Percentiles rank a stretch among this genome's conserved stretches.
Evolutionary conservation across 2,113 vertebrate genomes (phyloP).

Genomic region (Grammomys surdaster): DNA sequence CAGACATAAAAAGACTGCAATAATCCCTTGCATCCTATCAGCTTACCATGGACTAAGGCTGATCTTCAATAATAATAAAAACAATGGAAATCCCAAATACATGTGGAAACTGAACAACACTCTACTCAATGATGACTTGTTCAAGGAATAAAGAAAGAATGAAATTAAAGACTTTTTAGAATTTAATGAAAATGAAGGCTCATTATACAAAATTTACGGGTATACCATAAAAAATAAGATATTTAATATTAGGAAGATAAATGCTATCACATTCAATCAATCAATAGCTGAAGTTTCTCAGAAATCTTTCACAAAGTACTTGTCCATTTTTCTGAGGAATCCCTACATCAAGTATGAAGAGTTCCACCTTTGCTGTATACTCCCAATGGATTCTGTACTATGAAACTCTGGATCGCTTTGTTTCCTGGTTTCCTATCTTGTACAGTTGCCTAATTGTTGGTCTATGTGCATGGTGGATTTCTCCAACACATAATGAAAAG

Average conservation of each 20-base stretch:
- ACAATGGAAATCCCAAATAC: too few relatives aligned
- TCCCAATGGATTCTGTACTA: not conserved
- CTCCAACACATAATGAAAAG: not conserved
- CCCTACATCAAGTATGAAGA: constrained; percentile 33
- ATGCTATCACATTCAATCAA: not conserved
- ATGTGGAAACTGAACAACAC: too few relatives aligned
- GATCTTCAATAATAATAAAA: too few relatives aligned
- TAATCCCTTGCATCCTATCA: too few relatives aligned
- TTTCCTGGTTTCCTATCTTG: constrained; percentile 39
- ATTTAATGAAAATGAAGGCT: too few relatives aligned
- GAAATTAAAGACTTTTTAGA: too few relatives aligned
- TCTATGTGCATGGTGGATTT: not conserved
- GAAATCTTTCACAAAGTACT: constrained; percentile 41
- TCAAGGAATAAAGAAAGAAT: too few relatives aligned
- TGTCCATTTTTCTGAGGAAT: constrained; percentile 49
- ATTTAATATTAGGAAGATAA: not conserved
- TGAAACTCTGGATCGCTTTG: constrained; percentile 57
- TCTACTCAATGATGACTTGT: too few relatives aligned
- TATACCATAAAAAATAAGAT: not conserved
- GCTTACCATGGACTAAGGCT: too few relatives aligned
- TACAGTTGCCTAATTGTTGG: constrained; percentile 33
- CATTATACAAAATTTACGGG: too few relatives aligned
- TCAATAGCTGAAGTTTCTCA: not conserved
- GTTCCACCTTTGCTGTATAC: not conserved
- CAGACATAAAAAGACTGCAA: too few relatives aligned